Conservation (phyloP, 2,797 vertebrate species). For the Paedocypris micromegethes region DNA sequence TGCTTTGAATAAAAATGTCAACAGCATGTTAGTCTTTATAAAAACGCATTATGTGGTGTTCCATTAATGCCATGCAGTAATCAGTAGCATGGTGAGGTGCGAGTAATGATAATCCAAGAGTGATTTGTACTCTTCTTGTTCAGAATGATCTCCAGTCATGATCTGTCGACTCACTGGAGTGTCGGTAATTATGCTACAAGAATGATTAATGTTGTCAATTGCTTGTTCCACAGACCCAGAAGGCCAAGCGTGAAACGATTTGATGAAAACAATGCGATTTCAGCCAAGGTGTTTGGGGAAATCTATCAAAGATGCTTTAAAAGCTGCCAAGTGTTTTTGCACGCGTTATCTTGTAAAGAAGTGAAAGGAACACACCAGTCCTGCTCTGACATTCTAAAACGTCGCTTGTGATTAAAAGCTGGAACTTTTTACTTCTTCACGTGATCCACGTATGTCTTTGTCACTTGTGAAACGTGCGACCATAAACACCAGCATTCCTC, state of each 20-base stretch:
- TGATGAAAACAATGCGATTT: conserved; percentile 10
- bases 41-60: too few species aligned
- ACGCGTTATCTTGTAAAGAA: conserved; percentile 14
- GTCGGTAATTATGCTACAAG: conserved; percentile 17
- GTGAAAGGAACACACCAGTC: conserved; percentile 4
- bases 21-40: too few species aligned
- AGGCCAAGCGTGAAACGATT: conserved; percentile 23
- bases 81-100: too few species aligned
- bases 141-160: conserved; percentile 24
- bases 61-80: too few species aligned
- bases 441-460: conserved; percentile 13
- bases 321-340: not conserved
- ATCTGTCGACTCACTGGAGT: conserved; percentile 22
- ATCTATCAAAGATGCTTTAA: conserved; percentile 21
- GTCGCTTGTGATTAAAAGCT: conserved; percentile 14
- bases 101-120: not conserved
- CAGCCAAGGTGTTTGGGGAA: conserved; percentile 21
- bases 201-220: conserved; percentile 24
- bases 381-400: conserved; percentile 2
- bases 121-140: conserved; percentile 18
- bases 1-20: too few species aligned
- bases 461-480: conserved; percentile 11
- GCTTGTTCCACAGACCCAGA: conserved; percentile 15
- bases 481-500: conserved; percentile 21
- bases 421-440: conserved; percentile 9